These are phyloP conservation scores for Drosophila neoperkinsi DNA, from an alignment of 2,888 invertebrate genomes.

Conservation along the genomic window DNA sequence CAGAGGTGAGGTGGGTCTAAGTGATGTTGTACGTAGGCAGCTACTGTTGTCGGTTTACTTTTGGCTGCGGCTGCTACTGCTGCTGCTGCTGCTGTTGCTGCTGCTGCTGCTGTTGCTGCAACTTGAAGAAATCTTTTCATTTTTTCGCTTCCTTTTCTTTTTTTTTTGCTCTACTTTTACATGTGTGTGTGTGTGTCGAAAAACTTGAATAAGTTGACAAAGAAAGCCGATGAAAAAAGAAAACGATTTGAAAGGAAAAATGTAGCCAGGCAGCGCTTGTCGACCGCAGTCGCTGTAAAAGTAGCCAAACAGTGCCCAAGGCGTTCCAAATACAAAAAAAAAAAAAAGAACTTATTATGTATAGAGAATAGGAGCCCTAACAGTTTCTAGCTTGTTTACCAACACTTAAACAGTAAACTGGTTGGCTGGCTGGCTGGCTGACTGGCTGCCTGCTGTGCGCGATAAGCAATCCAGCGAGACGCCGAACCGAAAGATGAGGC, in stretches of 20 bases:
- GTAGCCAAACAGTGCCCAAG: slow-evolving; percentile 68
- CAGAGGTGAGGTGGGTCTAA: not conserved
- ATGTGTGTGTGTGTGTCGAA: slow-evolving; percentile 14
- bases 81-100: slow-evolving; percentile 19
- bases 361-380: slow-evolving; percentile 6
- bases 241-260: slow-evolving; percentile 70
- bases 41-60: slow-evolving; percentile 28
- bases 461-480: slow-evolving; percentile 46
- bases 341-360: not conserved
- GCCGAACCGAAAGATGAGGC: slow-evolving; percentile 16
- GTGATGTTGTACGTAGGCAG: not conserved
- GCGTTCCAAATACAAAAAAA: slow-evolving; percentile 30
- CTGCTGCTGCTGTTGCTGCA: slow-evolving; percentile 52
- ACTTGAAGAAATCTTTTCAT: slow-evolving; percentile 57
- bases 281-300: slow-evolving; percentile 79
- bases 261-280: slow-evolving; percentile 51
- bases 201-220: slow-evolving; percentile 72
- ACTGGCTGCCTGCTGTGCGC: slow-evolving; percentile 29
- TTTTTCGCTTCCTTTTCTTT: slow-evolving; percentile 1
- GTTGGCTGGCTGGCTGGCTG: slow-evolving; percentile 8
- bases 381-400: slow-evolving; percentile 70
- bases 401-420: slow-evolving; percentile 67
- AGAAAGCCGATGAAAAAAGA: slow-evolving; percentile 29
- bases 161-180: slow-evolving; percentile 43
- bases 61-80: slow-evolving; percentile 32